These are phyloP conservation scores for Petrocephalus microphthalmus DNA, from an alignment of 2,113 vertebrate species.

Conservation along the genomic window DNA sequence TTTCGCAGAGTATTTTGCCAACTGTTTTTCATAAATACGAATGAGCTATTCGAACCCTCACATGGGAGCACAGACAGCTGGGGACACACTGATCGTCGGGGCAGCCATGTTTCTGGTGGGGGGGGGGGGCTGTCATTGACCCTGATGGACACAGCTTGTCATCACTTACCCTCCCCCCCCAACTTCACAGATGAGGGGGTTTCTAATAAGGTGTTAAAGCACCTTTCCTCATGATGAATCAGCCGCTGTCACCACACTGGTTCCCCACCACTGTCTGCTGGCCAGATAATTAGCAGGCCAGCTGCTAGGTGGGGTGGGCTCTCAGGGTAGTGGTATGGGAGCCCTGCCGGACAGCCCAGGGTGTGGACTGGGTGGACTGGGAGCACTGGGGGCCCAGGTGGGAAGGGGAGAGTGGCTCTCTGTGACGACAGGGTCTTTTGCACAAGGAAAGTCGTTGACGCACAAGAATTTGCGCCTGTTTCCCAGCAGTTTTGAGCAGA, in stretches of 20 bases:
- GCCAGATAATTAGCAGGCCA: not conserved
- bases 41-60: not conserved
- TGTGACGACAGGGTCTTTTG: not conserved
- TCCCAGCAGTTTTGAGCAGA: not conserved
- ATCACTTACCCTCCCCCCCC: not conserved
- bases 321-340: not conserved
- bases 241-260: not conserved
- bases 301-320: not conserved
- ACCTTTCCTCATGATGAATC: not conserved
- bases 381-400: not conserved
- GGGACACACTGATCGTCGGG: not conserved
- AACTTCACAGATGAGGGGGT: not conserved
- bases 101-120: not conserved
- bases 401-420: not conserved
- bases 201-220: conserved; percentile 11
- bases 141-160: not conserved
- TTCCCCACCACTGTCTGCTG: not conserved
- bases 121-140: not conserved
- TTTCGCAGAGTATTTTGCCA: not conserved
- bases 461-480: conserved; percentile 5
- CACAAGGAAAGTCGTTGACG: conserved; percentile 5
- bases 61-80: not conserved
- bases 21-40: not conserved
- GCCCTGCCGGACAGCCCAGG: not conserved
- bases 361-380: not conserved